phyloP scores from a whole-genome alignment of 2,888 invertebrate species.

The Pachymerium ferrugineum region DNA sequence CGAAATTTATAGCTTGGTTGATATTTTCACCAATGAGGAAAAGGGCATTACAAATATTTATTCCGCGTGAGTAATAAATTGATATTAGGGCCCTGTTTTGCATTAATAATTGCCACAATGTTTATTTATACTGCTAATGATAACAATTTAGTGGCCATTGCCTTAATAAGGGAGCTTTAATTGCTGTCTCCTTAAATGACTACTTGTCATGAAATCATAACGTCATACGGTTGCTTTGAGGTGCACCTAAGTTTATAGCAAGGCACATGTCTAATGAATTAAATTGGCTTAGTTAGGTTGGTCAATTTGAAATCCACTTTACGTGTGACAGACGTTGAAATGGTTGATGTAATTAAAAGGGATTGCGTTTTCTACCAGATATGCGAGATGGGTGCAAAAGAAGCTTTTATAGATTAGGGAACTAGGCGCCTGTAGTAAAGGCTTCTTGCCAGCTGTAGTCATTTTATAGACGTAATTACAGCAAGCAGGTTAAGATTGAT shows the following conservation, averaged over 20 bases:
- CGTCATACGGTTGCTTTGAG: too few relatives aligned
- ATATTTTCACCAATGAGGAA: neutral
- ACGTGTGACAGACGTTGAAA: neutral
- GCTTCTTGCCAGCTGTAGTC: neutral
- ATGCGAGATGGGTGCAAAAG: neutral
- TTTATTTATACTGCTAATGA: constrained; percentile 19
- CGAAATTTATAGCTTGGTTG: too few relatives aligned
- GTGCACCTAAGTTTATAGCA: too few relatives aligned
- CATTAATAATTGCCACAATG: constrained; percentile 13
- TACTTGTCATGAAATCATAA: constrained; percentile 1
- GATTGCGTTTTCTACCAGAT: neutral
- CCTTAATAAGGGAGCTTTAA: neutral
- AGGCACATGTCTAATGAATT: neutral
- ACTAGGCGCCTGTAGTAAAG: neutral
- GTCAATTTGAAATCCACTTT: neutral
- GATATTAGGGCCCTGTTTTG: neutral
- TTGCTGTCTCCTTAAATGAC: neutral
- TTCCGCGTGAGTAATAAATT: neutral
- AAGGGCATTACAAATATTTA: constrained; percentile 3
- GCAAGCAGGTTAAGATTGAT: constrained; percentile 11
- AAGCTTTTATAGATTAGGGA: neutral
- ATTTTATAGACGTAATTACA: constrained; percentile 8
- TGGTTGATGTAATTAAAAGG: neutral
- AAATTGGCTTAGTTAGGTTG: neutral
- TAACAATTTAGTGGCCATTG: constrained; percentile 27